phyloP scores from a whole-genome alignment of 2,113 vertebrate genomes.

The Sinocyclocheilus anophthalmus region DNA sequence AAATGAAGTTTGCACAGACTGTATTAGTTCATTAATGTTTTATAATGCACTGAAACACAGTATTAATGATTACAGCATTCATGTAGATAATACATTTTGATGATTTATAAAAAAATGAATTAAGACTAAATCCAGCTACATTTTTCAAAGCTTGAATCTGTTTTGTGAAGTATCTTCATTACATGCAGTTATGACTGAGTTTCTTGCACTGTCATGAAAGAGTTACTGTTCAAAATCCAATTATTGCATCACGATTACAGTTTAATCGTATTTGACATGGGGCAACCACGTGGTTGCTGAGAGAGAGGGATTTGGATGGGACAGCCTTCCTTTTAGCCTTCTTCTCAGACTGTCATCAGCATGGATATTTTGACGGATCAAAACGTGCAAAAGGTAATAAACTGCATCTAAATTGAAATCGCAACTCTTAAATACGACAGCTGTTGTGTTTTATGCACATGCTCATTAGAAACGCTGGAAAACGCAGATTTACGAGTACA shows the following conservation, averaged over 20 bases:
- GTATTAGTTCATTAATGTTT: neutral
- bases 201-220: neutral
- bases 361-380: conserved; percentile 78
- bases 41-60: neutral
- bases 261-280: conserved; percentile 52
- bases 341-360: neutral
- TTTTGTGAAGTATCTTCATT: neutral
- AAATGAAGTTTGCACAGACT: neutral
- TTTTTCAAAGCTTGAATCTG: neutral
- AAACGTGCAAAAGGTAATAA: conserved; percentile 77
- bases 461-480: neutral
- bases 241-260: conserved; percentile 43
- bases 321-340: neutral
- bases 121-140: neutral
- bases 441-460: neutral
- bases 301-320: conserved; percentile 22
- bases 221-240: conserved; percentile 61
- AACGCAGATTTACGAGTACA: neutral
- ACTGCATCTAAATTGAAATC: neutral
- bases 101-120: neutral
- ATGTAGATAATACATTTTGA: neutral
- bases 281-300: conserved; percentile 57
- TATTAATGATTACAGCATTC: neutral
- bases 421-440: neutral
- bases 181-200: neutral